These are phyloP conservation scores for Poecile montanus DNA, from an alignment of 2,797 vertebrate genomes.

Conservation along the genomic window DNA sequence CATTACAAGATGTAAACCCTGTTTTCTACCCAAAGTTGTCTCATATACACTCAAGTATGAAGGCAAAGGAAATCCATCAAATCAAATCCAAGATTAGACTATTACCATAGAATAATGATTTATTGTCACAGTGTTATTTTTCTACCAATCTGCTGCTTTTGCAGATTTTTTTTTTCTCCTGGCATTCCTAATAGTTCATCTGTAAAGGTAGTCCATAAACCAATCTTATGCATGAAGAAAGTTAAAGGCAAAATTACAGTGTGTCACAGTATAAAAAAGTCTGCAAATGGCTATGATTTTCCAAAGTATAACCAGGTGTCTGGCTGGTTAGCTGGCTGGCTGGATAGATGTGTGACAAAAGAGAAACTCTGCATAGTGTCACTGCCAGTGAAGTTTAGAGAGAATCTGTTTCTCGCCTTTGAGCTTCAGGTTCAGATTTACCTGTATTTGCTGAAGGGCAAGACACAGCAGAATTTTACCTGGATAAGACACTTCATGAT, in stretches of 20 bases:
- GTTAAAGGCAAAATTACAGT: conserved; percentile 32
- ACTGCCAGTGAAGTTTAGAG: background rate
- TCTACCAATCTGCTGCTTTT: background rate
- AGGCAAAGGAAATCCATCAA: background rate
- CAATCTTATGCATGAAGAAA: background rate
- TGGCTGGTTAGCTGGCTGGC: background rate
- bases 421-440: background rate
- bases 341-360: background rate
- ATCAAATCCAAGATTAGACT: background rate
- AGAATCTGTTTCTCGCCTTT: background rate
- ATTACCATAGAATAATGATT: background rate
- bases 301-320: conserved; percentile 58
- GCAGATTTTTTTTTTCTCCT: background rate
- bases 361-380: background rate
- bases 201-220: conserved; percentile 9
- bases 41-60: background rate
- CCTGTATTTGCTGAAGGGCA: background rate
- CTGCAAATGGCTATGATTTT: conserved; percentile 39
- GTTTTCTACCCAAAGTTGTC: background rate
- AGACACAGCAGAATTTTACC: background rate
- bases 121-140: background rate
- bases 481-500: background rate
- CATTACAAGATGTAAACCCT: background rate
- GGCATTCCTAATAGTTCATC: background rate
- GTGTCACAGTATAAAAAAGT: conserved; percentile 15